Evolutionary conservation across 2,113 vertebrate species (phyloP), one percentile per base, ranked within the genome.

Genomic region (Salvelinus fontinalis): DNA sequence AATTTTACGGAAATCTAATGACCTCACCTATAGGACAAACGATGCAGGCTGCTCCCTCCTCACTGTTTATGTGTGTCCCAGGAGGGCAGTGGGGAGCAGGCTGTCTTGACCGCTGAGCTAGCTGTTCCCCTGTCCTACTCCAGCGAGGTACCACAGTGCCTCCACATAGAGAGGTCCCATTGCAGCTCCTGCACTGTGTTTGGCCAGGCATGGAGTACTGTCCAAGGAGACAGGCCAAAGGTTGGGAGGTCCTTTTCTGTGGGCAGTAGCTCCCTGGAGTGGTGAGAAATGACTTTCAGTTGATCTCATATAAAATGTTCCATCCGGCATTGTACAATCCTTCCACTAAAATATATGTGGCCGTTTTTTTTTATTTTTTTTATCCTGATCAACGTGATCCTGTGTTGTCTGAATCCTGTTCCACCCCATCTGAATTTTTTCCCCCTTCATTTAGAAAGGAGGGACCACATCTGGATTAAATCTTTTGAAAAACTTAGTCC

Each of bases 221-320:
- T 14, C 89, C 92, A 9, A 81, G 72, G 14, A 90, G 88, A 82
- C 93, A 93, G 4, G 83, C 76, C 31, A 92, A 81, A 0, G 93
- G 92, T 76, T 89, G 83, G 3, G 86, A 79, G 78, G 87, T 93
- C 14, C 91, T 88, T 64, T 71, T 81, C 34, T 88, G 75, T 49
- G 93, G 93, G 79, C 93, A 95, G 75, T 83, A 88, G 66, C 83
- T 89, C 44, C 93, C 94, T 95, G 34, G 65, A 73, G 70, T 18
- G 44, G 71, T 29, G 62, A 66, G 20, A n/a, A 71, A 39, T 2
- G 51, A 44, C 54, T 57, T 14, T 14, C 13, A 57, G 16, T 57
- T 57, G 9, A 57, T 6, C 18, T 5, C 2, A 16, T 20, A 20
- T 20, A 20, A 20, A 16, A 57, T 57, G 16, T 57, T 57, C 54